phyloP scores from a whole-genome alignment of 2,888 invertebrate genomes.

The Stomorhina lunata region DNA sequence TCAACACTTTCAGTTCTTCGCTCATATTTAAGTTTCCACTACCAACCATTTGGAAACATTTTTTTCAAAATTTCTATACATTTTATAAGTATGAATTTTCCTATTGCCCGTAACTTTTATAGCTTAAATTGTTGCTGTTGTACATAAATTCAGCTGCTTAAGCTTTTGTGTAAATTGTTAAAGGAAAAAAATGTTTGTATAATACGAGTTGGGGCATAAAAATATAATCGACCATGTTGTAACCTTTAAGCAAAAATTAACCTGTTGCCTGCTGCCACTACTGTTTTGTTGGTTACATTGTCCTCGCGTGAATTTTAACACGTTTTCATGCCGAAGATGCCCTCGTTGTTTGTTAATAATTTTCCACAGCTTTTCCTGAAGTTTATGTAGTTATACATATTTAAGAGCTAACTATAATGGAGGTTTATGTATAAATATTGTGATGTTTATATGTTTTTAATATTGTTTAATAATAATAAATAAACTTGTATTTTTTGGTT shows the following conservation, averaged over 20 bases:
- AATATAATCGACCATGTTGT: slow-evolving; percentile 67
- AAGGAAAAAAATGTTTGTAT: neutral
- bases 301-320: slow-evolving; percentile 64
- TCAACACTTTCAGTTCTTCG: slow-evolving; percentile 47
- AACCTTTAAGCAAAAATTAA: slow-evolving; percentile 74
- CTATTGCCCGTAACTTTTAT: neutral
- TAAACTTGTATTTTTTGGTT: slow-evolving; percentile 38
- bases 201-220: too few relatives aligned
- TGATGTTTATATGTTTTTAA: slow-evolving; percentile 18
- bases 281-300: slow-evolving; percentile 45
- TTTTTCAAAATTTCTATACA: slow-evolving; percentile 18
- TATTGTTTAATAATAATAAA: slow-evolving; percentile 2
- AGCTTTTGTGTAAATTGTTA: slow-evolving; percentile 54
- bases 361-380: slow-evolving; percentile 49
- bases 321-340: slow-evolving; percentile 65
- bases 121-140: slow-evolving; percentile 40
- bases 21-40: slow-evolving; percentile 45
- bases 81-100: slow-evolving; percentile 12
- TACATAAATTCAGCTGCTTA: too few relatives aligned
- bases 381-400: neutral
- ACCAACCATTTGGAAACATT: slow-evolving; percentile 27
- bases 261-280: slow-evolving; percentile 73
- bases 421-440: neutral
- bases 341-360: slow-evolving; percentile 70
- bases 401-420: neutral